A percentile compares a stretch with the other conserved stretches of the same genome.
These are phyloP conservation scores for Dromas ardeola DNA, from an alignment of 2,113 vertebrate genomes.

Conservation along the genomic window DNA sequence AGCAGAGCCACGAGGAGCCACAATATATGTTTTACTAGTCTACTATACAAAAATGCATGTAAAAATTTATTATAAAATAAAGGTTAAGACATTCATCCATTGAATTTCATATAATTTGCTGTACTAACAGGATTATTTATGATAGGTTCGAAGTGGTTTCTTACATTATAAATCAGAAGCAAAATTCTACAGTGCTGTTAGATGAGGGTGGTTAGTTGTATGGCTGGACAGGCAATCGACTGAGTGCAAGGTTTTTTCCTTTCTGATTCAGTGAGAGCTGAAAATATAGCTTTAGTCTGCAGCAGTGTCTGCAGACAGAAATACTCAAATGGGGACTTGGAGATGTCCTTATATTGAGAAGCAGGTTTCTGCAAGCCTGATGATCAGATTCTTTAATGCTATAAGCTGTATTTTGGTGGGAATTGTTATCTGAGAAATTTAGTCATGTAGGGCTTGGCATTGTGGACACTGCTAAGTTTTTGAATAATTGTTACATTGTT, in stretches of 20 bases:
- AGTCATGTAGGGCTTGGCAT: background rate
- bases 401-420: background rate
- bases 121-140: background rate
- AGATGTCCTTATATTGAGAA: background rate
- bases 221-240: background rate
- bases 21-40: background rate
- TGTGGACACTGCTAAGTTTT: background rate
- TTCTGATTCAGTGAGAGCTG: background rate
- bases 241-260: background rate
- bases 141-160: background rate
- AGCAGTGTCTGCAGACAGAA: background rate
- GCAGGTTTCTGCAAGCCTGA: background rate
- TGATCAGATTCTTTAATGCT: background rate
- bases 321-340: background rate
- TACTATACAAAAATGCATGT: background rate
- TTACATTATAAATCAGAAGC: background rate
- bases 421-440: background rate
- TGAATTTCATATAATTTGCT: background rate
- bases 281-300: background rate
- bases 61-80: slow-evolving; percentile 2
- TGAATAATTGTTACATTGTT: background rate
- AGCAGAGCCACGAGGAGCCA: background rate
- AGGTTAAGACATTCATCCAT: background rate
- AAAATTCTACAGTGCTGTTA: background rate
- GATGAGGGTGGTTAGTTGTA: background rate